Evolutionary conservation across 2,888 invertebrate species (phyloP), one percentile per base, ranked within the genome.

Genomic region (Plutella xylostella): DNA sequence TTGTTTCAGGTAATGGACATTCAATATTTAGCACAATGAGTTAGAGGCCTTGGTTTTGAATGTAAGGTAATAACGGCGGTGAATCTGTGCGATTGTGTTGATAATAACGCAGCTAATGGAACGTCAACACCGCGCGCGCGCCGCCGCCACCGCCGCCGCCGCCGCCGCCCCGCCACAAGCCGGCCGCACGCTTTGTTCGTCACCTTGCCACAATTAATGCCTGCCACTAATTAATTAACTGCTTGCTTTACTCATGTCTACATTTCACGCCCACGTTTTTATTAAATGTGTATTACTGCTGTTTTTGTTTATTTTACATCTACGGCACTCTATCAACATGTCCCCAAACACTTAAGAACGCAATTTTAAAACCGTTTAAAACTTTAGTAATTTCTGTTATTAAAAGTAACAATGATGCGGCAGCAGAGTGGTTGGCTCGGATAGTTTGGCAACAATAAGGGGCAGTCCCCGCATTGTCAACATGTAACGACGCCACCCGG

Each of bases 61-160:
- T 17, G 14, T 25, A 14, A 39, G 39, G 14, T 39, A 25, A 39
- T 39, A 22, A 39, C 25, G 6, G 21, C 14, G 33, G 15, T 19
- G 42, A 14, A 19, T 31, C 33, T 31, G 28, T 31, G 30, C 41
- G 42, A 40, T 41, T 40, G 38, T 21, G 30, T 37, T 39, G 37
- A 47, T 42, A 45, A 47, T 42, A 45, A 42, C 42, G n/a, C 21
- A 25, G 31, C 38, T 47, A 47, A 47, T 47, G 45, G 47, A 47
- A 47, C 44, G 47, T 47, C 47, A 47, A 47, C 47, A 47, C 33
- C 48, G 50, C 38, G 47, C 48, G 40, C 52, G 43, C 49, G 46
- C 44, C 46, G 45, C 45, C 45, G 48, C 48, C n/a, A n/a, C n/a
- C n/a, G n/a, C n/a, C n/a, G n/a, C n/a, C n/a, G n/a, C n/a, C n/a